Base-by-base conservation (phyloP, 2,113 vertebrate species). In the Sciurus niger region DNA sequence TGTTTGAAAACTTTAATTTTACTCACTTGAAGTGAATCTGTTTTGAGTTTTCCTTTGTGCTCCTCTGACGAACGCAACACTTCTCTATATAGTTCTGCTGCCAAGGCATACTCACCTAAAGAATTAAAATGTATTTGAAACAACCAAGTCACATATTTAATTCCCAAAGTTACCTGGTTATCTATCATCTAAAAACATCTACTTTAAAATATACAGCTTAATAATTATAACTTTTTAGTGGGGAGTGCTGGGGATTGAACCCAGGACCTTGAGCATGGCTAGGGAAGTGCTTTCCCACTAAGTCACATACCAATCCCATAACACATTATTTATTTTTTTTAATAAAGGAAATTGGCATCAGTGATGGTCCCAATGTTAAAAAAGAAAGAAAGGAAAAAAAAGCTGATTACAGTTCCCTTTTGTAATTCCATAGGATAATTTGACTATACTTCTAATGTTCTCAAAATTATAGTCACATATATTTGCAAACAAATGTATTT, bases 11-110 rank as follows among this genome's bases (percentile, higher is more conserved):
- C 30, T 60, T 97, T 55, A 95, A 90, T 79, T 63, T 89, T 86
- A 98, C 98, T 97, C 70, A 99, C 99, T 98, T 99, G 99, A 89
- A 99, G 98, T 20, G 99, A 99, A 98, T 99, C 99, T 0, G 99
- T 99, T 98, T 99, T 99, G 96, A 99, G 99, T 84, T 99, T 98
- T 96, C 98, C 99, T 99, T 99, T 99, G 98, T 99, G 99, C 96
- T 99, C 99, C 98, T 99, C 99, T 83, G 99, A 99, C 14, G 99
- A 99, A 55, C 99, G 98, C 58, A 99, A 97, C 82, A 99, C 99
- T 97, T 99, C 99, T 98, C 99, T 99, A 96, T 99, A 99, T 88
- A 99, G 98, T 93, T 99, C 99, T 0, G 94, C 99, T 30, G 99
- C 99, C 84, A 98, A 97, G 0, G 96, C 92, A 98, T 99, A 99